phyloP scores from a whole-genome alignment of 2,888 invertebrate genomes.

The Conomelus anceps region DNA sequence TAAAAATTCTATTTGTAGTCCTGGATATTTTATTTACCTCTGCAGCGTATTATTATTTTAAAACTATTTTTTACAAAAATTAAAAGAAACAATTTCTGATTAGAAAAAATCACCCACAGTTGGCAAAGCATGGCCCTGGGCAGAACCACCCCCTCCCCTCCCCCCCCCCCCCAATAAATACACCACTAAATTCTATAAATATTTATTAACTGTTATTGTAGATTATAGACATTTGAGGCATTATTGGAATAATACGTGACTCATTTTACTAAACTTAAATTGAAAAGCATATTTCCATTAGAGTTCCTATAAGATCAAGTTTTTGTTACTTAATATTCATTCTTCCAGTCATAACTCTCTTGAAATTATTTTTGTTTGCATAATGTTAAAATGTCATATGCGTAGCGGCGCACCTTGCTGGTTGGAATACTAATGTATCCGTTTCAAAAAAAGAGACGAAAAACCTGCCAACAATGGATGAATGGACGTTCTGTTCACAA shows the following conservation, averaged over 20 bases:
- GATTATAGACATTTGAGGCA: no score
- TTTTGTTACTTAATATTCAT: not conserved
- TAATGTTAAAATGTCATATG: not conserved
- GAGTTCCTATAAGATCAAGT: not conserved
- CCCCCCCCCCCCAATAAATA: no score
- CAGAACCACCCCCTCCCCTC: no score
- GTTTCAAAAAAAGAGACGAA: not conserved
- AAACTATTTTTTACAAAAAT: no score
- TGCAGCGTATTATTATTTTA: no score
- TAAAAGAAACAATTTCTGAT: no score
- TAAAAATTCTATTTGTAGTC: no score
- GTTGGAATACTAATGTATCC: not conserved
- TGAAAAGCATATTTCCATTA: not conserved
- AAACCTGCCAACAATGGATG: not conserved
- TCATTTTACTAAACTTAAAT: not conserved
- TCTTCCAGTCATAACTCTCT: not conserved
- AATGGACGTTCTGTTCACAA: not conserved
- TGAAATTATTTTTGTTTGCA: not conserved
- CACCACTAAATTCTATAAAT: no score
- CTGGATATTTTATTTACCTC: no score
- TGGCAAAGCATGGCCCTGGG: no score
- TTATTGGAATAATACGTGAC: not conserved
- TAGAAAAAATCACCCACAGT: no score
- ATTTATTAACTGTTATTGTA: no score
- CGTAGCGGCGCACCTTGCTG: not conserved